These are phyloP conservation scores for Liolophura sinensis DNA, from an alignment of 1,140 invertebrate species.

Conservation along the genomic window DNA sequence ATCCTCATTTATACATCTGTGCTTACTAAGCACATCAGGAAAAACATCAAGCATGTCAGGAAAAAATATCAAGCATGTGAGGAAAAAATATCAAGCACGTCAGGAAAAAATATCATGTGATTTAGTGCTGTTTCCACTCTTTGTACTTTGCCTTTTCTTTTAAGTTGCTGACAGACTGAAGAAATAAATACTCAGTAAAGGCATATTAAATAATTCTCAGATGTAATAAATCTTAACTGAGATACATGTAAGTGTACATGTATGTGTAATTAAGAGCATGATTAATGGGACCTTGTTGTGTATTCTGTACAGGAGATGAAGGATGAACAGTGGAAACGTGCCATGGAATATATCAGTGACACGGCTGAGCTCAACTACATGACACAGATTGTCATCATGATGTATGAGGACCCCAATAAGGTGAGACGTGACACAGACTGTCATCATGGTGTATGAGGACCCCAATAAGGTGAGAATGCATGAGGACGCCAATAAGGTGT, in stretches of 20 bases:
- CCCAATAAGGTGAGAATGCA: slow-evolving; percentile 91
- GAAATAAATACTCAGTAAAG: slow-evolving; percentile 1
- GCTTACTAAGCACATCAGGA: too few relatives aligned
- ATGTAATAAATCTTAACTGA: too few relatives aligned
- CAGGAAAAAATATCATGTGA: too few relatives aligned
- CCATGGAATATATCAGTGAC: slow-evolving; percentile 96
- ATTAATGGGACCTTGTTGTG: slow-evolving; percentile 44
- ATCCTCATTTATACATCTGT: too few relatives aligned
- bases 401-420: slow-evolving; percentile 99
- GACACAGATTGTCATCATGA: slow-evolving; percentile 98
- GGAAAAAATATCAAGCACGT: too few relatives aligned
- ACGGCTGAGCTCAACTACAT: slow-evolving; percentile 99
- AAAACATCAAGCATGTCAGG: too few relatives aligned
- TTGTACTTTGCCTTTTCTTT: too few relatives aligned
- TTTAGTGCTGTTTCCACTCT: too few relatives aligned
- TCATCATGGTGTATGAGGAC: slow-evolving; percentile 99
- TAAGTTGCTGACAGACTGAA: background rate
- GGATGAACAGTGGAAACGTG: slow-evolving; percentile 97
- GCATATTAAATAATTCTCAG: background rate
- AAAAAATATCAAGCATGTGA: too few relatives aligned
- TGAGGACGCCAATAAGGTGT: slow-evolving; percentile 93
- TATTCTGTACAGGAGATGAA: slow-evolving; percentile 62
- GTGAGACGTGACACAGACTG: slow-evolving; percentile 60
- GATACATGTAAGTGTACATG: background rate
- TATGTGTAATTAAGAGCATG: slow-evolving; percentile 3